Conservation (phyloP, 2,113 vertebrate species). For the Amazona guildingii region DNA sequence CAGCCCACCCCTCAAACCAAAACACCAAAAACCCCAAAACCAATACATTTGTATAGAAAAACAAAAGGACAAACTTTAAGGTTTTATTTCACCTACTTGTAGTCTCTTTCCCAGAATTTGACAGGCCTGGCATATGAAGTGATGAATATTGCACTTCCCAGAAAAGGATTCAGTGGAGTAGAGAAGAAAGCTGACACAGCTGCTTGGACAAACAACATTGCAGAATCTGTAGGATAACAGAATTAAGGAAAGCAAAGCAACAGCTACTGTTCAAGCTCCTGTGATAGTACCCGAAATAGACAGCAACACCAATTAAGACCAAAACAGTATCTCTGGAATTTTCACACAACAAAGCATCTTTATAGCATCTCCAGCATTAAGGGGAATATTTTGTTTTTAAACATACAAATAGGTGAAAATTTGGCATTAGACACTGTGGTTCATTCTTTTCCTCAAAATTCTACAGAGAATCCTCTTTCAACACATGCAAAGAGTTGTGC, state of each 20-base stretch:
- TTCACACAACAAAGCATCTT: not conserved
- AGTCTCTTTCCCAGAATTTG: conserved; percentile 92
- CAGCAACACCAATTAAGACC: not conserved
- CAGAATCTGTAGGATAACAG: conserved; percentile 77
- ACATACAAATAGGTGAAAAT: not conserved
- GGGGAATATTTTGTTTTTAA: not conserved
- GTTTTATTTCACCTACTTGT: conserved; percentile 79
- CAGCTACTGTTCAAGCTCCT: not conserved
- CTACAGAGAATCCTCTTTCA: not conserved
- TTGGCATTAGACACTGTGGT: not conserved
- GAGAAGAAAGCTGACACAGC: conserved; percentile 86
- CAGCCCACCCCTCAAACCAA: not conserved
- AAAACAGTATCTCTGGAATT: not conserved
- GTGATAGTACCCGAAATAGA: not conserved
- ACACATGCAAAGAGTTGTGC: not conserved
- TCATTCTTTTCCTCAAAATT: not conserved
- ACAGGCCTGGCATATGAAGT: conserved; percentile 90
- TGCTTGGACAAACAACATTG: conserved; percentile 89
- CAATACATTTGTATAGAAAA: not conserved
- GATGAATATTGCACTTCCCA: conserved; percentile 92
- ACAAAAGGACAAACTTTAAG: not conserved
- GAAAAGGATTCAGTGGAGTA: conserved; percentile 87
- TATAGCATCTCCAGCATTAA: not conserved
- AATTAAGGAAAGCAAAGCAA: conserved; percentile 72
- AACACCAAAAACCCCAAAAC: accelerated